Evolutionary conservation across 2,797 vertebrate species (phyloP), one percentile per base, ranked within the genome.

Genomic region (Uromys caudimaculatus): DNA sequence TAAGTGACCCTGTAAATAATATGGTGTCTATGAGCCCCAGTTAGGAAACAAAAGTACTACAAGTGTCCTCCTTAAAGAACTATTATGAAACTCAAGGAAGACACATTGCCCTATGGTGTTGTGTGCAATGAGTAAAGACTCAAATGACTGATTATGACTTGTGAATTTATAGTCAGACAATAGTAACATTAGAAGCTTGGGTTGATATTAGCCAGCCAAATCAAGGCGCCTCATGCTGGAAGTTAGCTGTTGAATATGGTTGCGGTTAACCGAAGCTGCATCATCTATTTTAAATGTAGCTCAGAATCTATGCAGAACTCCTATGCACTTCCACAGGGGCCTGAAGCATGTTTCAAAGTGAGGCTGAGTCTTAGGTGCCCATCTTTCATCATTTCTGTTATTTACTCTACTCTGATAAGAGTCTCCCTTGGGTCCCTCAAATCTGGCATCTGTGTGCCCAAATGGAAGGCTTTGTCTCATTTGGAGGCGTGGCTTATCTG

Each of bases 401-500:
- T 85, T 93, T 91, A 69, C 75, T 95, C 35, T 3, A 19, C 13
- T 62, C n/a, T 56, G 76, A 76, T 19, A 35, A 9, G 19, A 50
- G 17, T 82, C 19, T 94, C 35, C 81, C 58, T 0, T 52, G 52
- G 19, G 17, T 73, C 75, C 82, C 94, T 83, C 50, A 69, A 85
- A n/a, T 76, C 19, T 71, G 73, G 44, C 3, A 6, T 71, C 84
- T 92, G 64, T 77, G 60, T 58, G 27, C 67, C 79, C 71, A 64
- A 23, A 44, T 32, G 19, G 83, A 64, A 84, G 38, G 44, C 21
- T 78, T 83, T 90, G 47, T 87, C 84, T 96, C 77, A 94, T 84
- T 32, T 85, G 44, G 81, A 89, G 95, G 78, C 24, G 3, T 84
- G 77, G 52, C 56, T 69, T 71, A n/a, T 24, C 58, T 69, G 8